Evolutionary conservation across 2,113 vertebrate species (phyloP).

Genomic region (Dicrurus megarhynchus): DNA sequence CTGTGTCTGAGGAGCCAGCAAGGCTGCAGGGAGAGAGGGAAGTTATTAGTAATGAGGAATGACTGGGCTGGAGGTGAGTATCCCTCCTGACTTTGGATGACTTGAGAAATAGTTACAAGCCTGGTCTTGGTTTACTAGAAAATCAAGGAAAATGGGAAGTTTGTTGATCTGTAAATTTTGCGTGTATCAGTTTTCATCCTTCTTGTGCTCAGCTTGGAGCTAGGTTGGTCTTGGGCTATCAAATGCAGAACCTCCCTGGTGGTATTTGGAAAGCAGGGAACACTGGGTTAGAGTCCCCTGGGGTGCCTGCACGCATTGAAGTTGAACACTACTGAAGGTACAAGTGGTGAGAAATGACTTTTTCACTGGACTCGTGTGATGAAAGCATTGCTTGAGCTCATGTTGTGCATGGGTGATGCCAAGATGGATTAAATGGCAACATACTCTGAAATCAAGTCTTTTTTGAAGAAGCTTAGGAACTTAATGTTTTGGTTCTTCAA

Average conservation of each 20-base stretch:
- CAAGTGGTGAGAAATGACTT: neutral
- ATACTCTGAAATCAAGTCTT: neutral
- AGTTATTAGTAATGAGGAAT: neutral
- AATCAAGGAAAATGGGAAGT: neutral
- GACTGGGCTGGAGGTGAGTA: neutral
- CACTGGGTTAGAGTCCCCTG: neutral
- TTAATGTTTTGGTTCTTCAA: neutral
- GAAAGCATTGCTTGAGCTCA: neutral
- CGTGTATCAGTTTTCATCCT: neutral
- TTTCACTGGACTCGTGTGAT: neutral
- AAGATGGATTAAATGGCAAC: neutral
- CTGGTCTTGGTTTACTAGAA: neutral
- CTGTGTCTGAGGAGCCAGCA: neutral
- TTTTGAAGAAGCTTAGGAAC: neutral
- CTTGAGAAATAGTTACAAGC: neutral
- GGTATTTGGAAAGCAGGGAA: neutral
- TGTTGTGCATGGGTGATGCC: neutral
- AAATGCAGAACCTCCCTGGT: neutral
- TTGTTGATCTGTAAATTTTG: neutral
- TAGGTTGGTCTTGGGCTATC: neutral
- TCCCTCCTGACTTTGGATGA: neutral
- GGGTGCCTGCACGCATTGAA: fast-evolving
- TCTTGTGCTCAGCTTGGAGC: neutral
- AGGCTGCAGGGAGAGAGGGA: neutral
- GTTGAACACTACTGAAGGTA: neutral